Base-by-base conservation (phyloP, 2,113 vertebrate genomes). In the Sclerurus mexicanus region DNA sequence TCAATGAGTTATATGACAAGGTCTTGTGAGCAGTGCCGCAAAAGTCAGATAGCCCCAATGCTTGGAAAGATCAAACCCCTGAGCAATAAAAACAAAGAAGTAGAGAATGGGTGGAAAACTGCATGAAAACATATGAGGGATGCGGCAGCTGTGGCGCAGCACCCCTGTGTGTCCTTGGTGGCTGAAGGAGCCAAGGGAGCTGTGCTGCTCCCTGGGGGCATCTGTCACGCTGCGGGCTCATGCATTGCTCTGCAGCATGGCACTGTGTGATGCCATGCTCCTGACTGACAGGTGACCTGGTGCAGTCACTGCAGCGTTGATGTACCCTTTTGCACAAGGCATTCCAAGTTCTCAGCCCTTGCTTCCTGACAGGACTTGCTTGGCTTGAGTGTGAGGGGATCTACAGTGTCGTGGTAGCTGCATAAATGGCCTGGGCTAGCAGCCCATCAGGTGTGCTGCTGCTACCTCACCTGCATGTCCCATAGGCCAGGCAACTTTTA, bases 191-290 rank as follows among this genome's bases (percentile, higher is more conserved):
- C 55, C 28, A 10, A 2, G 0, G 1, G 22, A n/a, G 11, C 17
- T 0, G 0, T 64, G 4, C 47, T 49, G 66, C 30, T 81, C 47
- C 28, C 22, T 6, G 30, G 1, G 13, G 58, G 49, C 35, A 39
- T 23, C 53, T 72, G 39, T 69, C 42, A 33, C 64, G 27, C 19
- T 24, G 18, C 35, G 35, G 53, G 20, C 52, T 82, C 71, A 10
- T 1, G 0, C 12, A 1, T 4, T 81, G 59, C 55, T 58, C 19
- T 17, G 1, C 22, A 12, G 3, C 9, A 14, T 0, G 0, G 52
- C 42, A 3, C 42, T 25, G 37, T 12, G 8, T 0, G 2, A 4
- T 50, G 66, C 56, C 30, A 1, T 2, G 21, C 33, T 85, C 7
- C 50, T n/a, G 35, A 19, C 31, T 53, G 50, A 35, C 40, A 46